A percentile compares a stretch with the other conserved stretches of the same genome.
These are phyloP conservation scores for Paratrypauchen microcephalus DNA, from an alignment of 2,797 vertebrate genomes.

Conservation along the genomic window DNA sequence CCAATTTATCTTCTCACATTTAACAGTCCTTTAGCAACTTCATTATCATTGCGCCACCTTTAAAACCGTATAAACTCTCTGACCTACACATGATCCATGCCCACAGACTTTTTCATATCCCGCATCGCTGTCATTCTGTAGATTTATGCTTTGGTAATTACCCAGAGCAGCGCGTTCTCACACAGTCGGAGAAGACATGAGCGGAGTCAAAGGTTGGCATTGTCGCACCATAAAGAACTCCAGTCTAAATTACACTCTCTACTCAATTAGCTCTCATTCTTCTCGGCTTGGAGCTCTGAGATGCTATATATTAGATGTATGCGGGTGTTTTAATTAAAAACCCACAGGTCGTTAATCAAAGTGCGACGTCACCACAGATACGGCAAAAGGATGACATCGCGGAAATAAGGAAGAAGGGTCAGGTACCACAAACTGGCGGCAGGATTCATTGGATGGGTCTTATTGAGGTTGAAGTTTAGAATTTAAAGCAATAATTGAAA, in stretches of 20 bases:
- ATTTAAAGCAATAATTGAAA: too few species aligned
- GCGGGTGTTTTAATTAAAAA: slow-evolving; percentile 61
- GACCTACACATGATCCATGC: slow-evolving; percentile 2
- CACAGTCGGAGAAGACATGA: slow-evolving; percentile 29
- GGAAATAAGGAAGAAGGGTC: slow-evolving; percentile 24
- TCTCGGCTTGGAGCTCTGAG: slow-evolving; percentile 27
- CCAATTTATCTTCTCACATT: not conserved
- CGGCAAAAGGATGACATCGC: slow-evolving; percentile 4
- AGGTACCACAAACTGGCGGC: slow-evolving; percentile 22
- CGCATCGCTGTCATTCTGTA: not conserved
- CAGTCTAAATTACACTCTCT: slow-evolving; percentile 49
- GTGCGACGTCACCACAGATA: slow-evolving; percentile 11
- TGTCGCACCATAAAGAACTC: slow-evolving; percentile 47
- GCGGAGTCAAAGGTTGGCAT: slow-evolving; percentile 30
- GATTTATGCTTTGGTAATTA: slow-evolving; percentile 49
- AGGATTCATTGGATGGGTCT: slow-evolving; percentile 22
- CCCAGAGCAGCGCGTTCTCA: slow-evolving; percentile 30
- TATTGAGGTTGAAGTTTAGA: not conserved
- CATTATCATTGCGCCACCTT: not conserved
- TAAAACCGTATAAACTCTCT: not conserved
- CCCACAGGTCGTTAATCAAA: slow-evolving; percentile 60
- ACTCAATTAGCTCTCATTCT: slow-evolving; percentile 46
- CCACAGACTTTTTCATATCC: not conserved
- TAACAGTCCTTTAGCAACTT: not conserved
- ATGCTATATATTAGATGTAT: slow-evolving; percentile 21